Conservation (phyloP, 2,113 vertebrate species). For the Charina bottae region DNA sequence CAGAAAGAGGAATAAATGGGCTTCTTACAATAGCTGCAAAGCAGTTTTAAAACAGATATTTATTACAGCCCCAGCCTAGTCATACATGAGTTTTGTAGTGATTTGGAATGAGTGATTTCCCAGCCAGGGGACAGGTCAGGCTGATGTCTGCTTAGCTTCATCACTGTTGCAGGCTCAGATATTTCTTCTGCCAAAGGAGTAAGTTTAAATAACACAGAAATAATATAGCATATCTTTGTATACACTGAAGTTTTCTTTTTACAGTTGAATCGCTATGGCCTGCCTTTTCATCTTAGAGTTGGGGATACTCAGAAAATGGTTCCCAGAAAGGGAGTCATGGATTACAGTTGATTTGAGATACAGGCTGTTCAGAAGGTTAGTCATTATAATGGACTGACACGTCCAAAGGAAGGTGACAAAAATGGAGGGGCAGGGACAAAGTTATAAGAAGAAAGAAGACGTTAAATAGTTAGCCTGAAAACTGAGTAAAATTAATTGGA, state of each 20-base stretch:
- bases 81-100: background rate
- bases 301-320: background rate
- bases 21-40: background rate
- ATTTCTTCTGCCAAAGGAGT: background rate
- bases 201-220: background rate
- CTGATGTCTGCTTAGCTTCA: background rate
- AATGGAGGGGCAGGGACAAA: no score
- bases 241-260: background rate
- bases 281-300: background rate
- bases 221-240: background rate
- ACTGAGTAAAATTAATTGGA: background rate
- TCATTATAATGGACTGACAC: background rate
- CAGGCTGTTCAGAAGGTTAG: background rate
- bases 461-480: background rate
- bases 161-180: background rate
- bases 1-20: background rate
- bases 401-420: no score
- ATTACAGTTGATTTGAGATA: background rate
- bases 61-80: background rate
- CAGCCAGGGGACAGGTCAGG: background rate
- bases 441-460: background rate
- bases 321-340: background rate
- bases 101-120: no score
- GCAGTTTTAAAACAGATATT: background rate
- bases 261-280: background rate